These are phyloP conservation scores for Colostygia pectinataria DNA, from an alignment of 2,888 invertebrate species.

Conservation along the genomic window DNA sequence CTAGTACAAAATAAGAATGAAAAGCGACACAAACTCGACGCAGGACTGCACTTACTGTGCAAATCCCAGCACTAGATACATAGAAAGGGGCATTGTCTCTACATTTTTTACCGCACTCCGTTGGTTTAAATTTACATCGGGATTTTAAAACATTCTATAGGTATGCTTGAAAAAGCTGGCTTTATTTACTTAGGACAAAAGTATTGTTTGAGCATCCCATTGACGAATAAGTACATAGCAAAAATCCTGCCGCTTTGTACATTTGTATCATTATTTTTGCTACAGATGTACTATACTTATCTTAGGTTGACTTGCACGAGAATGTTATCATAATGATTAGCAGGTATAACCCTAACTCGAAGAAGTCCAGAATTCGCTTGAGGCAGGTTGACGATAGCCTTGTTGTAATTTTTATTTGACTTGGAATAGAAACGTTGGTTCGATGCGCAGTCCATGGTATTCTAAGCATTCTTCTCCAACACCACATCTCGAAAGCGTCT, in stretches of 20 bases:
- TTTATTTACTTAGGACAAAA: conserved; percentile 43
- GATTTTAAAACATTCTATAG: conserved; percentile 25
- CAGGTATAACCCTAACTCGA: too few species aligned
- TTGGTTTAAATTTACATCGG: conserved; percentile 32
- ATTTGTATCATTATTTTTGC: conserved; percentile 20
- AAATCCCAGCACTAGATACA: conserved; percentile 21
- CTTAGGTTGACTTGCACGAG: not conserved
- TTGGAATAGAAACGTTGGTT: too few species aligned
- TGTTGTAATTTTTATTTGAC: too few species aligned
- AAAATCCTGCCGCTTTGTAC: conserved; percentile 19
- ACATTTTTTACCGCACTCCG: conserved; percentile 18
- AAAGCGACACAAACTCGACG: conserved; percentile 10
- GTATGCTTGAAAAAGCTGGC: conserved; percentile 32
- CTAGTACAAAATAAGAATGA: conserved; percentile 6
- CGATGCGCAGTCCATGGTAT: too few species aligned
- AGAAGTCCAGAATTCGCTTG: too few species aligned
- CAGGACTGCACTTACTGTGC: conserved; percentile 19
- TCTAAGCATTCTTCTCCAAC: too few species aligned
- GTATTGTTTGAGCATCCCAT: conserved; percentile 38
- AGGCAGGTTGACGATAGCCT: too few species aligned
- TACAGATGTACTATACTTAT: not conserved
- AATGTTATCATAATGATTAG: too few species aligned
- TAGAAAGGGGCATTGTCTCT: conserved; percentile 23
- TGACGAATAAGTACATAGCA: conserved; percentile 30
- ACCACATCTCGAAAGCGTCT: too few species aligned